Base-by-base conservation (phyloP, 2,888 invertebrate genomes). In the Ctenicera cuprea region DNA sequence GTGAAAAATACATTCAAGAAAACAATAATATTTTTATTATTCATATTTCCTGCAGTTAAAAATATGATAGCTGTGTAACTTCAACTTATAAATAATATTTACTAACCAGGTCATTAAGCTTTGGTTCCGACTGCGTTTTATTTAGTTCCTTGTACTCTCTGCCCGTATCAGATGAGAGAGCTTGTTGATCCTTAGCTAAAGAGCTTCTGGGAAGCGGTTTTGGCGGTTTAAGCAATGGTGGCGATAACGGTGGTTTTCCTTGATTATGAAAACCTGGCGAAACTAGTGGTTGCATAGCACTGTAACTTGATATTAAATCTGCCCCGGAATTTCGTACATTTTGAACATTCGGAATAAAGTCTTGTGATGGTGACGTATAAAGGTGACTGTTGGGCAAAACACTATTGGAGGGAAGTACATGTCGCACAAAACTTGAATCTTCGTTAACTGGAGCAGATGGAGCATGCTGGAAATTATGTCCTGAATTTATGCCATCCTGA, bases 231-330 rank as follows among this genome's bases (percentile, higher is more conserved):
- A 22, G 50, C 16, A 62, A 33, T 11, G 74, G 48, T 18, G 43
- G 71, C 16, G 18, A 43, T n/a, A 62, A 33, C 9, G 74, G 48
- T 18, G 43, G 71, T 22, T 52, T 64, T 18, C 59, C 52, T 57
- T 57, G 45, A 71, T 41, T 69, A 54, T 73, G 61, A 79, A 79
- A 79, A 68, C 76, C 76, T 50, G 78, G 71, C n/a, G 79, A 75
- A 62, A 75, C 73, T 57, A 72, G 41, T 33, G 75, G 75, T 30
- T 71, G 74, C 59, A 64, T 68, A 45, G 79, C 74, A 73, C 75
- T 77, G 74, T 78, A 80, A 76, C 79, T 80, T 43, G 80, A 78
- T 78, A 76, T 78, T 78, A 80, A 80, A 74, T 81, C 80, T 54
- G 76, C 63, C 18, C 72, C 76, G 73, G 81, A 79, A 77, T 80